Percentiles rank a stretch among this genome's conserved stretches.
Conservation (phyloP, 2,888 invertebrate genomes). For the Dasypolia templi region DNA sequence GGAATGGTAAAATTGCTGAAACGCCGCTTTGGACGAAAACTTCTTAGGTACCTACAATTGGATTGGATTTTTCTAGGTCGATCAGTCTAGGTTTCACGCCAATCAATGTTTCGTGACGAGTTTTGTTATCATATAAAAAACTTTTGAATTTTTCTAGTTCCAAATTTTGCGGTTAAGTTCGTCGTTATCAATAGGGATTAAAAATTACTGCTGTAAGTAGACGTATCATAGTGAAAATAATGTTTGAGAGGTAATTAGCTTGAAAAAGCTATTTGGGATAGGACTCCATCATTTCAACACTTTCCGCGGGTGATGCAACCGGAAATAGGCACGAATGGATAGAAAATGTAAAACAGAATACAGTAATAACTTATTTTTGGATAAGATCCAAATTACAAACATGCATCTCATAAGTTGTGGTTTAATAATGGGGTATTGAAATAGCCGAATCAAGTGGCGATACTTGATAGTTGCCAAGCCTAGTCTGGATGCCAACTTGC, state of each 20-base stretch:
- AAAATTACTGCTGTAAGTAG: background rate
- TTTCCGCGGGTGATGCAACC: conserved; percentile 24
- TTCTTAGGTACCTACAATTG: background rate
- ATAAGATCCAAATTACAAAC: conserved; percentile 7
- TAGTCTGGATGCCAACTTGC: background rate
- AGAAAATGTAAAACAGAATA: conserved; percentile 9
- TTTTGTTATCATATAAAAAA: background rate
- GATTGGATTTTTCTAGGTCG: conserved; percentile 1
- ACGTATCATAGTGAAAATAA: background rate
- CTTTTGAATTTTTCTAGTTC: background rate
- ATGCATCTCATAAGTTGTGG: background rate
- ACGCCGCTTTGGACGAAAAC: background rate
- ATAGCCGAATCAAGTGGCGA: background rate
- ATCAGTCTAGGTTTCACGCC: conserved; percentile 18
- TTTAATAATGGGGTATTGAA: conserved; percentile 3
- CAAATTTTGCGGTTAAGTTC: background rate
- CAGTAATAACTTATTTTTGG: conserved; percentile 20
- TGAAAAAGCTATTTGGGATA: background rate
- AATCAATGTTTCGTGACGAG: conserved; percentile 17
- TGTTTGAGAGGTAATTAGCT: background rate
- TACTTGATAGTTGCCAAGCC: background rate
- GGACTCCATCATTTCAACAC: conserved; percentile 22
- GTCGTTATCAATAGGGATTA: background rate
- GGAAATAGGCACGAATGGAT: conserved; percentile 8
- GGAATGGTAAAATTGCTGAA: conserved; percentile 5